Conservation (phyloP, 2,797 vertebrate species). For the Chelmon rostratus region DNA sequence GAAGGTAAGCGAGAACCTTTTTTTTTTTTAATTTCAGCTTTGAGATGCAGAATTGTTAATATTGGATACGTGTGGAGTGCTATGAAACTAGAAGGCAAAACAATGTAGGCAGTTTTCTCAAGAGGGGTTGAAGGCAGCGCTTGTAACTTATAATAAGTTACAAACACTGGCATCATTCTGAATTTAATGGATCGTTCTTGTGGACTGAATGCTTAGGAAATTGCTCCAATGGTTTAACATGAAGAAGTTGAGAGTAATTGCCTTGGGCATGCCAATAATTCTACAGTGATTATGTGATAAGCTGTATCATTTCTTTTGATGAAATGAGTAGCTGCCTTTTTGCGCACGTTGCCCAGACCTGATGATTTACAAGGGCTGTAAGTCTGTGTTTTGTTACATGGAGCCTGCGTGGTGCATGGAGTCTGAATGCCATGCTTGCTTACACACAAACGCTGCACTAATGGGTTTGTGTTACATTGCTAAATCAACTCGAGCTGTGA, state of each 20-base stretch:
- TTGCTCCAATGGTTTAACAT: constrained; percentile 59
- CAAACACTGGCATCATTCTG: constrained; percentile 46
- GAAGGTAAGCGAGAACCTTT: constrained; percentile 67
- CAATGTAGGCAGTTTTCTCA: constrained; percentile 18
- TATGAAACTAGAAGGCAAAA: constrained; percentile 2
- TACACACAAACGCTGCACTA: constrained; percentile 73
- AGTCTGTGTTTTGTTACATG: constrained; percentile 59
- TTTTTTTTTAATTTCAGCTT: constrained; percentile 11
- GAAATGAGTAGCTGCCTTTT: constrained; percentile 59
- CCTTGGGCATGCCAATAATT: constrained; percentile 58
- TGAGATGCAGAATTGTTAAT: constrained; percentile 2
- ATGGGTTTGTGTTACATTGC: constrained; percentile 80
- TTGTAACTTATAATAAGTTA: constrained; percentile 30
- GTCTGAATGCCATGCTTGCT: constrained; percentile 68
- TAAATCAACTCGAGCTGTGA: constrained; percentile 82
- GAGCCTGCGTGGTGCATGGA: constrained; percentile 66
- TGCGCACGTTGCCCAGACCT: constrained; percentile 51
- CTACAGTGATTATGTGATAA: constrained; percentile 77
- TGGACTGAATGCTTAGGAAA: constrained; percentile 62
- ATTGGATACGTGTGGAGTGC: background rate
- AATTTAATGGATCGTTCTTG: constrained; percentile 57
- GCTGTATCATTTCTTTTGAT: constrained; percentile 72
- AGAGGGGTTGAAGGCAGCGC: constrained; percentile 7
- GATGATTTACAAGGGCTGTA: constrained; percentile 65
- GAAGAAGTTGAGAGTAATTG: constrained; percentile 66